phyloP scores from a whole-genome alignment of 2,888 invertebrate species.

The Phaonia tiefii region DNA sequence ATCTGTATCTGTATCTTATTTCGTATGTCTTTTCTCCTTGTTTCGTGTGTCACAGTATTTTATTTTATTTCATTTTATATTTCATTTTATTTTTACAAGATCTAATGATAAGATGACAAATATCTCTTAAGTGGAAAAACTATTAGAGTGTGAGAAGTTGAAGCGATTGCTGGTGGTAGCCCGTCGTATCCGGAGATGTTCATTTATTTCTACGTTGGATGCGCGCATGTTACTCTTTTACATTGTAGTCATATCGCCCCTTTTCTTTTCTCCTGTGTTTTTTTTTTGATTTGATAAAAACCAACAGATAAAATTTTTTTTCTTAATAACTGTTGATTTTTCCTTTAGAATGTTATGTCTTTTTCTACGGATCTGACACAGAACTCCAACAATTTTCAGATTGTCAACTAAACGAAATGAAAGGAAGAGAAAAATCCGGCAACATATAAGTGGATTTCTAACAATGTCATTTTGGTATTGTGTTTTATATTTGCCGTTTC shows the following conservation, averaged over 20 bases:
- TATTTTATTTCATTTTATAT: neutral
- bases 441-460: constrained; percentile 17
- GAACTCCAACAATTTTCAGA: too few relatives aligned
- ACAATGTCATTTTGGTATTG: neutral
- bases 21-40: too few relatives aligned
- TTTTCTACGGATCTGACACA: neutral
- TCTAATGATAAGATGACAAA: constrained; percentile 64
- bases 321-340: constrained; percentile 38
- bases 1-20: neutral
- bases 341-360: constrained; percentile 15
- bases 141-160: constrained; percentile 52
- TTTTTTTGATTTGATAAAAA: neutral
- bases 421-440: too few relatives aligned
- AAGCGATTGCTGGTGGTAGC: neutral
- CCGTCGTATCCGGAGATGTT: constrained; percentile 18
- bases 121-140: constrained; percentile 53
- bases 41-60: neutral
- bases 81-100: constrained; percentile 33
- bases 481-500: neutral
- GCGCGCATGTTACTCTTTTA: constrained; percentile 3
- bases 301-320: constrained; percentile 21
- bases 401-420: too few relatives aligned
- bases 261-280: neutral
- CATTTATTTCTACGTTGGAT: neutral
- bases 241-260: constrained; percentile 10